Evolutionary conservation across 2,797 vertebrate species (phyloP).

Genomic region (Falco naumanni): DNA sequence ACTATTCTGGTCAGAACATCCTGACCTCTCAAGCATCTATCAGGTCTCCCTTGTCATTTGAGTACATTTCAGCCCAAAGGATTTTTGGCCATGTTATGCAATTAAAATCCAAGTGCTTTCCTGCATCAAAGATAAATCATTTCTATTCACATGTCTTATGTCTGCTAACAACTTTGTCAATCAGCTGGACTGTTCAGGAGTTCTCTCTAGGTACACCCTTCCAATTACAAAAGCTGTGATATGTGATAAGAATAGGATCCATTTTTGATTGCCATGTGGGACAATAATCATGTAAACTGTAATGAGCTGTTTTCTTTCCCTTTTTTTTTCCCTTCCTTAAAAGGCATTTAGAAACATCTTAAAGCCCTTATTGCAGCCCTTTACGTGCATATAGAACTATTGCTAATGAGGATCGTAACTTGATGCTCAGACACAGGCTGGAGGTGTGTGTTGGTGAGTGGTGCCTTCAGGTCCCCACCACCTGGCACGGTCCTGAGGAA

Average conservation of each 20-base stretch:
- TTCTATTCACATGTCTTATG: neutral
- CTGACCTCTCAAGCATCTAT: neutral
- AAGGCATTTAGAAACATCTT: neutral
- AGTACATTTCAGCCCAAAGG: neutral
- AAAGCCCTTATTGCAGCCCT: neutral
- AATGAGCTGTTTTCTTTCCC: neutral
- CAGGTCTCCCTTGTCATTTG: neutral
- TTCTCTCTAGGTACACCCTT: neutral
- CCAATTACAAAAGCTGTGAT: neutral
- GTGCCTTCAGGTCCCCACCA: neutral
- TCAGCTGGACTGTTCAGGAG: neutral
- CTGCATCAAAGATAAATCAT: neutral
- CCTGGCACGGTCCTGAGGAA: neutral
- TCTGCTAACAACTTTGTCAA: neutral
- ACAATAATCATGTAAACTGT: neutral
- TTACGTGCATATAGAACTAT: neutral
- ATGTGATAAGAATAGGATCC: neutral
- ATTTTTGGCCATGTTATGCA: rapidly evolving
- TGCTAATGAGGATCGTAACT: neutral
- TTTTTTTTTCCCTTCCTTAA: neutral
- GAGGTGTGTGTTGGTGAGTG: neutral
- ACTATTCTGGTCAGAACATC: neutral
- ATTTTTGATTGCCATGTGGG: neutral
- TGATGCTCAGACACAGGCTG: neutral
- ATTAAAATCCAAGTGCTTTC: neutral